phyloP scores from a whole-genome alignment of 2,113 vertebrate genomes.

The Lontra canadensis region DNA sequence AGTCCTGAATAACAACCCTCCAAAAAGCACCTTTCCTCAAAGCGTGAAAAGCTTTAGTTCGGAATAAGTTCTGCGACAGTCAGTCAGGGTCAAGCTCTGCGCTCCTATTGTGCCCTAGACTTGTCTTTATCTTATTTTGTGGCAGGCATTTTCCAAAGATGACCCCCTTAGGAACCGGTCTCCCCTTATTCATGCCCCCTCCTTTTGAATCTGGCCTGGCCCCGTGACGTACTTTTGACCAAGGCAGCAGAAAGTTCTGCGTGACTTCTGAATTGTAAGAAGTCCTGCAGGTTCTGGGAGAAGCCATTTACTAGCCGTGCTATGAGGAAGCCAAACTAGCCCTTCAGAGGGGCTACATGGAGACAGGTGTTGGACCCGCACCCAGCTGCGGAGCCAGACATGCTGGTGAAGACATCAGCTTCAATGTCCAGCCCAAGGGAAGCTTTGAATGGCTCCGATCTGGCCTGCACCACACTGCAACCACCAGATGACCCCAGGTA shows the following conservation, averaged over 20 bases:
- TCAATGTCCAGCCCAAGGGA: too few species aligned
- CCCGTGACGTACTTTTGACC: not conserved
- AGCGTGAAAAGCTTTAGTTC: not conserved
- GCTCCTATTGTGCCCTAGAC: not conserved
- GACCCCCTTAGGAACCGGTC: fast-evolving
- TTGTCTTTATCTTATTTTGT: not conserved
- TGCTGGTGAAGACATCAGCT: not conserved
- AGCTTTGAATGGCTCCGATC: not conserved
- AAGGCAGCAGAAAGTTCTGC: not conserved
- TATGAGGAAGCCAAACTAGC: not conserved
- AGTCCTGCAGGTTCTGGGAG: not conserved
- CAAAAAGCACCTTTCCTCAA: not conserved
- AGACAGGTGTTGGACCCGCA: not conserved
- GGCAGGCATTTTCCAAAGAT: not conserved
- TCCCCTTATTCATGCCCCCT: not conserved
- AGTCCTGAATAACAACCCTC: not conserved
- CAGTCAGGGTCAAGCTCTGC: not conserved
- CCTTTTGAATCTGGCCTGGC: not conserved
- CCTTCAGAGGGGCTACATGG: not conserved
- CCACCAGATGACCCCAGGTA: not conserved
- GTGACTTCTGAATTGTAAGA: not conserved
- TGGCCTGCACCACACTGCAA: not conserved
- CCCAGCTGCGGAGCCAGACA: not conserved
- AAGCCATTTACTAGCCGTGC: not conserved
- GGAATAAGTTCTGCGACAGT: not conserved